Evolutionary conservation across 2,113 vertebrate species (phyloP).

Genomic region (Sylvilagus bachmani): DNA sequence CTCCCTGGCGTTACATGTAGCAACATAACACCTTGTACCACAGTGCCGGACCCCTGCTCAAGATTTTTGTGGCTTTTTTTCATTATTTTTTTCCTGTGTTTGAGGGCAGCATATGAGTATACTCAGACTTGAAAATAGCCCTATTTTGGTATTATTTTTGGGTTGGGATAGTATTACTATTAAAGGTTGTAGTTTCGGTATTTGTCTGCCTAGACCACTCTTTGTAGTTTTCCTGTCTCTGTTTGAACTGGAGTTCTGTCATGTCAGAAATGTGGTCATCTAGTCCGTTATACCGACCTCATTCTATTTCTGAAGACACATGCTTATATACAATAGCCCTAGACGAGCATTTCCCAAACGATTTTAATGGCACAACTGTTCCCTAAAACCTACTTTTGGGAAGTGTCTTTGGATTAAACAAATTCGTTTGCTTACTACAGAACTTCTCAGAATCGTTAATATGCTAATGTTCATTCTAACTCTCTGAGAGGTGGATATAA

Average conservation of each 20-base stretch:
- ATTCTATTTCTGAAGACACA: constrained; percentile 51
- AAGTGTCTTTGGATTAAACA: constrained; percentile 54
- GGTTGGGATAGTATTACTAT: background rate
- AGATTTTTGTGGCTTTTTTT: constrained; percentile 27
- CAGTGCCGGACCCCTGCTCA: background rate
- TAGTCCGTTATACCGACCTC: constrained; percentile 3
- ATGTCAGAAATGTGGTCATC: background rate
- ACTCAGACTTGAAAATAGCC: constrained; percentile 2
- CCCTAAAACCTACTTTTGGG: constrained; percentile 20
- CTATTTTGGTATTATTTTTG: background rate
- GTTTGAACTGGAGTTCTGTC: background rate
- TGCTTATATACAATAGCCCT: constrained; percentile 29
- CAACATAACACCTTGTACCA: no score
- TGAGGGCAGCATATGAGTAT: fast-evolving
- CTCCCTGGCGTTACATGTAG: no score
- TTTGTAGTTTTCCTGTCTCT: background rate
- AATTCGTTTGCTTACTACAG: constrained; percentile 33
- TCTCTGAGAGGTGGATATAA: background rate
- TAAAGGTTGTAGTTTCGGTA: background rate
- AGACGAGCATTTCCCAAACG: constrained; percentile 25
- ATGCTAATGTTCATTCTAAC: background rate
- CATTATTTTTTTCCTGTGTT: background rate
- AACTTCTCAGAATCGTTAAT: constrained; percentile 47
- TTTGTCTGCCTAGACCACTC: background rate
- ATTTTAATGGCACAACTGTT: background rate